These are phyloP conservation scores for Drosophila hydei DNA, from an alignment of 1,140 invertebrate genomes.

Conservation along the genomic window DNA sequence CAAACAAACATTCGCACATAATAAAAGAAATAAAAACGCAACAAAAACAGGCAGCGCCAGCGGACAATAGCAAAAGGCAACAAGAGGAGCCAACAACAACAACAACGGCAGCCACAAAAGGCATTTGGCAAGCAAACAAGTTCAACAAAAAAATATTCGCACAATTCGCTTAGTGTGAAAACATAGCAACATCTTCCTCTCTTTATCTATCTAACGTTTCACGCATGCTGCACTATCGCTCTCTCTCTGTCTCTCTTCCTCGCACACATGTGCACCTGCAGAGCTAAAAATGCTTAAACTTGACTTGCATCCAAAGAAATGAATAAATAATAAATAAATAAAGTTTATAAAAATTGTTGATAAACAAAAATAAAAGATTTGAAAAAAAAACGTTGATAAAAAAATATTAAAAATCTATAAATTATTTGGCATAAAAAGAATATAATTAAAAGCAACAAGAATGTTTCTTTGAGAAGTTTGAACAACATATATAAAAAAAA, in stretches of 20 bases:
- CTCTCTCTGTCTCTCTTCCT: neutral
- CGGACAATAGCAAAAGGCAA: conserved; percentile 76
- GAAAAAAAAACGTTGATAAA: too few relatives aligned
- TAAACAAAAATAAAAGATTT: neutral
- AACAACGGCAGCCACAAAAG: conserved; percentile 42
- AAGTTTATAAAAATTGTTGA: too few relatives aligned
- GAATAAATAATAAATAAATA: neutral
- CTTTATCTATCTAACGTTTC: neutral
- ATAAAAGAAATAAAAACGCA: conserved; percentile 82
- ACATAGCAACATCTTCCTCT: conserved; percentile 22
- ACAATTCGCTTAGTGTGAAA: conserved; percentile 36
- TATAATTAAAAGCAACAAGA: too few relatives aligned
- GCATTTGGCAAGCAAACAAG: conserved; percentile 70
- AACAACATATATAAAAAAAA: too few relatives aligned
- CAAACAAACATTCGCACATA: conserved; percentile 78
- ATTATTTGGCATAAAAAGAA: too few relatives aligned
- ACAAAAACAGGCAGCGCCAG: conserved; percentile 45
- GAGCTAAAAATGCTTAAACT: conserved; percentile 16
- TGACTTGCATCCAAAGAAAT: neutral
- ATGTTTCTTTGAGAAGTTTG: too few relatives aligned
- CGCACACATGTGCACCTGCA: conserved; percentile 31
- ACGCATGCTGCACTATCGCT: neutral
- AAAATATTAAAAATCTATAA: too few relatives aligned
- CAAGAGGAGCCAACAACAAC: conserved; percentile 61
- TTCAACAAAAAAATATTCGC: conserved; percentile 61